Percentiles rank a stretch among this genome's conserved stretches.
Evolutionary conservation across 2,113 vertebrate species (phyloP).

Genomic region (cattle (Bos taurus)): DNA sequence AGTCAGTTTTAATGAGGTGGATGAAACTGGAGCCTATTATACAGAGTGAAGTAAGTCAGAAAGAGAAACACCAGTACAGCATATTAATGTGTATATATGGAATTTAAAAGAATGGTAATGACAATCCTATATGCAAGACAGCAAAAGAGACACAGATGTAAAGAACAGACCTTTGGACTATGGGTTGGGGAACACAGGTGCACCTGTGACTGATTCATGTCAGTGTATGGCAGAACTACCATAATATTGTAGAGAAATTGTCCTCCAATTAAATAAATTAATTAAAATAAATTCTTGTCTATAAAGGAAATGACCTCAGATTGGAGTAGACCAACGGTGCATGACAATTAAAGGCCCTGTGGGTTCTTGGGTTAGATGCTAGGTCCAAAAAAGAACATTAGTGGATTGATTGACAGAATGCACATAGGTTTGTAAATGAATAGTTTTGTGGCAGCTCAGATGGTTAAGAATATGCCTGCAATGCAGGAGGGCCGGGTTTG

Average conservation of each 20-base stretch:
- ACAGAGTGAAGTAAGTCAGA: not conserved
- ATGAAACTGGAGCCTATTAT: not conserved
- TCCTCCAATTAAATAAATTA: not conserved
- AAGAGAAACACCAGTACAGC: not conserved
- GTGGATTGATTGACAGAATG: not conserved
- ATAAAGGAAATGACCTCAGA: not conserved
- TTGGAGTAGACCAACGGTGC: not conserved
- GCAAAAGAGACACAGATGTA: not conserved
- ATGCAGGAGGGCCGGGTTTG: not conserved
- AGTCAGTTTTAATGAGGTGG: not conserved
- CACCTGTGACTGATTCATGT: not conserved
- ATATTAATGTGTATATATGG: not conserved
- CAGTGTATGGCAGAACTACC: not conserved
- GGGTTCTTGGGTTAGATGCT: not conserved
- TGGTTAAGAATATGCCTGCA: not conserved
- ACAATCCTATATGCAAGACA: not conserved
- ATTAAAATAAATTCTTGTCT: not conserved
- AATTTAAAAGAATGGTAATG: not conserved
- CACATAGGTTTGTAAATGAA: not conserved
- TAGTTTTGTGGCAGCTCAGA: not conserved
- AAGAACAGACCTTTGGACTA: not conserved
- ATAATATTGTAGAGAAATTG: not conserved
- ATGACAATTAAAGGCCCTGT: not conserved
- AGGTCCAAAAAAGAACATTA: not conserved
- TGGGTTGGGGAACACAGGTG: not conserved